Percentiles rank a stretch among this genome's conserved stretches.
Conservation (phyloP, 2,113 vertebrate genomes). For the Vulpes ferrilata region DNA sequence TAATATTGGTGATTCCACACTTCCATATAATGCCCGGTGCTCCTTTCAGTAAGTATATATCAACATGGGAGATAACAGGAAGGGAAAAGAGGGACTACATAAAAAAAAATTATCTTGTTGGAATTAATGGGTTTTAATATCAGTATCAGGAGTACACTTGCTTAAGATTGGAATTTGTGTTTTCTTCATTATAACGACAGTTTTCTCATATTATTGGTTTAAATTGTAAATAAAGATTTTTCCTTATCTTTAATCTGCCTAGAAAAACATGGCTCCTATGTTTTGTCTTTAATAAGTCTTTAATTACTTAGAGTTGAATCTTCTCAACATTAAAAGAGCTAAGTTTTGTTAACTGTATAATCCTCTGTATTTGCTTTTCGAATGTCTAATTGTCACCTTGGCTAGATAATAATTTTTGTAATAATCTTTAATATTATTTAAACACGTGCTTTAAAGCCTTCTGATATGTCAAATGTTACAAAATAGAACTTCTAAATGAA, state of each 20-base stretch:
- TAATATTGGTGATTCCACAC: background rate
- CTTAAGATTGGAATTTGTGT: background rate
- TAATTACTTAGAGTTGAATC: no score
- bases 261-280: no score
- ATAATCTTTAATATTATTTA: background rate
- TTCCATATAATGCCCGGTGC: background rate
- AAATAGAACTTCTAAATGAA: background rate
- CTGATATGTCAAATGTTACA: background rate
- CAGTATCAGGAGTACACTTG: background rate
- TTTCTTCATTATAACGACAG: background rate
- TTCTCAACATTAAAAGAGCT: no score
- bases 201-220: background rate
- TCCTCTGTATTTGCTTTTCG: no score
- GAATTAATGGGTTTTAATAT: background rate
- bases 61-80: background rate
- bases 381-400: no score
- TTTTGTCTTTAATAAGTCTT: no score
- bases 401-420: background rate
- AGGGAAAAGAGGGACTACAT: background rate
- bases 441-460: background rate
- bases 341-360: no score
- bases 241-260: background rate
- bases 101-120: background rate
- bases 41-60: background rate
- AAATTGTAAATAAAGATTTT: background rate